phyloP scores from a whole-genome alignment of 2,888 invertebrate species.

The Lepidonotus clava region DNA sequence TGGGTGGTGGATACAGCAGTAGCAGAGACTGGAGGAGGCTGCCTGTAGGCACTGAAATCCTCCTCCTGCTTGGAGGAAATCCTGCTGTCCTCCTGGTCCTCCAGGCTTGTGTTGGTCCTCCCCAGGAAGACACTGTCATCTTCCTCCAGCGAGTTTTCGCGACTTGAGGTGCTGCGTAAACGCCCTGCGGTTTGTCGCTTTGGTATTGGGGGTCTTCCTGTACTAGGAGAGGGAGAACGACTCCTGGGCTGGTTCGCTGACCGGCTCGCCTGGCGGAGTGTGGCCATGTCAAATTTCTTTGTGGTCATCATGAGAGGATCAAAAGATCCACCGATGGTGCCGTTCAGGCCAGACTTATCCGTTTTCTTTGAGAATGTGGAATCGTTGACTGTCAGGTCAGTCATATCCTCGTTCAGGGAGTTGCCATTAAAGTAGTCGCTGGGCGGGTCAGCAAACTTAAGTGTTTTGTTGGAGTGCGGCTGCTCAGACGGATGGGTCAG shows the following conservation, averaged over 20 bases:
- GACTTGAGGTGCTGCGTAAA: not conserved
- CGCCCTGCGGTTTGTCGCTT: not conserved
- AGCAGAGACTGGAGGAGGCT: not conserved
- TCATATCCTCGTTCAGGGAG: not conserved
- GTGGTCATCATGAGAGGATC: slow-evolving; percentile 52
- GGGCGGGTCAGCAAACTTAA: not conserved
- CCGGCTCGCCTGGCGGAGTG: slow-evolving; percentile 5
- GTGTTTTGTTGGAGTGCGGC: not conserved
- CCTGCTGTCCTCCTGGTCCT: not conserved
- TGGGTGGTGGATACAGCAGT: not conserved
- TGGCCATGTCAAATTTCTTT: slow-evolving; percentile 47
- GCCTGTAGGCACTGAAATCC: slow-evolving; percentile 15
- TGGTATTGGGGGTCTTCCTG: slow-evolving; percentile 11
- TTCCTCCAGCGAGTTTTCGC: slow-evolving; percentile 25
- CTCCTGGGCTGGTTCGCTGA: not conserved
- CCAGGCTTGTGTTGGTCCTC: not conserved
- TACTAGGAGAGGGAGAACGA: slow-evolving; percentile 23
- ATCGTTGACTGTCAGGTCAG: not conserved
- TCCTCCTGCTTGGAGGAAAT: slow-evolving; percentile 17
- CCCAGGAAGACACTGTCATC: not conserved
- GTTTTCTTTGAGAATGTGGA: not conserved
- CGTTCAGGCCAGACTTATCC: not conserved
- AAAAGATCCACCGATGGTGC: slow-evolving; percentile 32
- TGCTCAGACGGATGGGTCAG: not conserved
- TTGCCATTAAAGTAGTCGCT: not conserved